phyloP scores from a whole-genome alignment of 2,888 invertebrate genomes.

The Ochropacha duplaris region DNA sequence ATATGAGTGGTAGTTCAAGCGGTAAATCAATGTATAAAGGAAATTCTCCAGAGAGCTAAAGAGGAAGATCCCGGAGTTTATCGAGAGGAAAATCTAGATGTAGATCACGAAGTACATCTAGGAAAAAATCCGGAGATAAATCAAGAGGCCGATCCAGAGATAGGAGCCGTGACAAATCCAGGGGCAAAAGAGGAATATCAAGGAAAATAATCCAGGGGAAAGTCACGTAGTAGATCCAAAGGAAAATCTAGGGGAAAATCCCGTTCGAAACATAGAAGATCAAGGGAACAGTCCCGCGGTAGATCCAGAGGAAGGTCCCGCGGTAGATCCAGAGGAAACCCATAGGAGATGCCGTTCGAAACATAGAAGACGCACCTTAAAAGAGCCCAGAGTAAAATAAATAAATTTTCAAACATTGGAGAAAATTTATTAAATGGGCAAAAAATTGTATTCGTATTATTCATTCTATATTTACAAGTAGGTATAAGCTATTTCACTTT shows the following conservation, averaged over 20 bases:
- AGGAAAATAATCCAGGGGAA: slow-evolving; percentile 7
- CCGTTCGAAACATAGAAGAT: slow-evolving; percentile 10
- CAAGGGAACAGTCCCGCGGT: slow-evolving; percentile 12
- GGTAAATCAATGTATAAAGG: no score
- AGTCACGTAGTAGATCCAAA: slow-evolving; percentile 5
- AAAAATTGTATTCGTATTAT: no score
- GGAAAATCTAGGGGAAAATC: slow-evolving; percentile 15
- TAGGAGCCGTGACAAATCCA: no score
- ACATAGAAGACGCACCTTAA: not conserved
- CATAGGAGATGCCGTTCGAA: not conserved
- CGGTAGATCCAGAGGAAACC: slow-evolving; percentile 8
- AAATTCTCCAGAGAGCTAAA: no score
- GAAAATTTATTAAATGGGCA: no score
- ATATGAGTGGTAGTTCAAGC: not conserved
- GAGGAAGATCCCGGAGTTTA: slow-evolving; percentile 9
- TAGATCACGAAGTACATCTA: slow-evolving; percentile 8
- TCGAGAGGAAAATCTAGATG: slow-evolving; percentile 8
- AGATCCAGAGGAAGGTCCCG: slow-evolving; percentile 16
- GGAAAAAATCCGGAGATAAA: not conserved
- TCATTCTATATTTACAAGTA: no score
- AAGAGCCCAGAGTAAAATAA: not conserved
- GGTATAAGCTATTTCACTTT: not conserved
- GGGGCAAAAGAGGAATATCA: no score
- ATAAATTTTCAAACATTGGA: no score
- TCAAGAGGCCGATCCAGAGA: not conserved